phyloP scores from a whole-genome alignment of 2,113 vertebrate species.

The Lagopus leucura region DNA sequence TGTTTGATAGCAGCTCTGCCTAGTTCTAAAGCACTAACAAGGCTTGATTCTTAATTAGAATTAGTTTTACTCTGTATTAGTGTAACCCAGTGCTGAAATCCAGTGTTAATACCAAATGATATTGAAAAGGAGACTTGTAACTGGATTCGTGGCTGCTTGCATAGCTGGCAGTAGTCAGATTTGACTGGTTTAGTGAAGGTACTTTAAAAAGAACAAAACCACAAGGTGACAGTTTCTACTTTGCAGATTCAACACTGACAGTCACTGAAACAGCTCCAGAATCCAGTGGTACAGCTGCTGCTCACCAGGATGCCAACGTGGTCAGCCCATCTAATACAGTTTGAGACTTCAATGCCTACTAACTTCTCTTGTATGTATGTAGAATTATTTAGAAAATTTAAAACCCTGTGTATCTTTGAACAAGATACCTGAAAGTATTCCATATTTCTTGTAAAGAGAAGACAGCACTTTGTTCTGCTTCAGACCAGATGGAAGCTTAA shows the following conservation, averaged over 20 bases:
- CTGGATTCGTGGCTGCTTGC: neutral
- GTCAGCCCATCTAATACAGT: neutral
- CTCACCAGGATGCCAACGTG: neutral
- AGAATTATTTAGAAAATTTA: slow-evolving; percentile 50
- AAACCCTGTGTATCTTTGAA: slow-evolving; percentile 46
- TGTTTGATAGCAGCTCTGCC: neutral
- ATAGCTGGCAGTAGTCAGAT: neutral
- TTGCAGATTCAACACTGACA: slow-evolving; percentile 39
- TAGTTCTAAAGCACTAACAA: neutral
- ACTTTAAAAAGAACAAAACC: neutral
- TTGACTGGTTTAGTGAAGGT: neutral
- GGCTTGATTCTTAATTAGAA: neutral
- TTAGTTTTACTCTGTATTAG: neutral
- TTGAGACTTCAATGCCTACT: slow-evolving; percentile 53
- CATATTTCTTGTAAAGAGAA: slow-evolving; percentile 78
- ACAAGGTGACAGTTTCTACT: neutral
- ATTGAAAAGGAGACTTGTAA: neutral
- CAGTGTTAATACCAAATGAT: neutral
- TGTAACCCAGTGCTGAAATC: neutral
- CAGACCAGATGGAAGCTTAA: slow-evolving; percentile 59
- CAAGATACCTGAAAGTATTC: slow-evolving; percentile 75
- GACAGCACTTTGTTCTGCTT: slow-evolving; percentile 83
- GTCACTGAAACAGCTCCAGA: neutral
- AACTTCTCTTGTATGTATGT: slow-evolving; percentile 60
- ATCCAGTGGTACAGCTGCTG: neutral